Evolutionary conservation across 2,113 vertebrate genomes (phyloP), one percentile per base, ranked within the genome.

Genomic region (Calypte anna): DNA sequence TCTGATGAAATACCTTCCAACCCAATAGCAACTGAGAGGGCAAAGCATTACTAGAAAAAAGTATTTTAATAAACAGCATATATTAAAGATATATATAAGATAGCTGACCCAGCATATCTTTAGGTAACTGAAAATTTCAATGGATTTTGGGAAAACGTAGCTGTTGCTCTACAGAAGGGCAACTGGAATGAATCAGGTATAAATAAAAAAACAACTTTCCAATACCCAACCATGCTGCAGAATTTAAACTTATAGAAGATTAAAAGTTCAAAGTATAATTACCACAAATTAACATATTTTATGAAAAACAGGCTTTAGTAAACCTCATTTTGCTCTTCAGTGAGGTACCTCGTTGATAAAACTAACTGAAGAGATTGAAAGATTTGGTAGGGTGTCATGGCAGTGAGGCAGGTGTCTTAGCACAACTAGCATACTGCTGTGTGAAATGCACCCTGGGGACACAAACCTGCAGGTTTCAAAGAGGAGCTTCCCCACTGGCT

Each of bases 371-470:
- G 22, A 70, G 16, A 12, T 8, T 8, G 17, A 31, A 7, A 33
- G 31, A 19, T 64, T 82, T 8, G 20, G 58, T 4, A 82, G 51
- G 43, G 31, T 6, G 44, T 18, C 0, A 1, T 9, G 2, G 3
- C 66, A 50, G 20, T 0, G 8, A 72, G 17, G 59, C 44, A 48
- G 91, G 81, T 38, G 57, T 7, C 36, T 27, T 17, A 43, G 51
- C 53, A 14, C 22, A 53, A 12, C 27, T 4, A 74, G 23, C 12
- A 4, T 0, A 5, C 63, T 4, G 16, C 28, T 8, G 7, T 6
- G 50, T 55, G 25, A 59, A 7, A 68, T 1, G 10, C 19, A 76
- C 12, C 8, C 8, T 6, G 18, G 30, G 36, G 24, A 28, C 5
- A 28, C 48, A 58, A 22, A 53, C 13, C 7, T 13, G 9, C 15